Conservation (phyloP, 1,140 invertebrate genomes). For the Drosophila yakuba region DNA sequence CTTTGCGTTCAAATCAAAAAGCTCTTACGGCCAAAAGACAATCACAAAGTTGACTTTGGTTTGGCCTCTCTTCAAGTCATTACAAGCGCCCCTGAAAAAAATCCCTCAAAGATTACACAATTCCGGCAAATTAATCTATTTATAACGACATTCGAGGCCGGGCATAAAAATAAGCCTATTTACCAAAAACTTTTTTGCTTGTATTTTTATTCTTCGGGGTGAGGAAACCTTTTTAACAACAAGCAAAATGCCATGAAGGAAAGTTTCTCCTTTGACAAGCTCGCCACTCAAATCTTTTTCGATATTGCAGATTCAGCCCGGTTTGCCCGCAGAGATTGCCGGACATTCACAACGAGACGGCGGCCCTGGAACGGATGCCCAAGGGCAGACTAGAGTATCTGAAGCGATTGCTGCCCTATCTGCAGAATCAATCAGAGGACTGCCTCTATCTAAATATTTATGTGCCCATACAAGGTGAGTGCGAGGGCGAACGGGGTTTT, state of each 20-base stretch:
- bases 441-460: constrained; percentile 99
- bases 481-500: not conserved
- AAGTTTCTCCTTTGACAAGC: constrained; percentile 50
- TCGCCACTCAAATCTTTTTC: constrained; percentile 46
- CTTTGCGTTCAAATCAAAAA: constrained; percentile 74
- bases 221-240: constrained; percentile 45
- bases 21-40: constrained; percentile 73
- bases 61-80: constrained; percentile 7
- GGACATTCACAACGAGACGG: constrained; percentile 92
- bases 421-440: constrained; percentile 97
- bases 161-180: constrained; percentile 73
- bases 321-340: constrained; percentile 96
- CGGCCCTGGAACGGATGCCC: constrained; percentile 92
- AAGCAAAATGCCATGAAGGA: constrained; percentile 21
- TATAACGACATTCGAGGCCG: constrained; percentile 70
- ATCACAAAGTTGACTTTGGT: constrained; percentile 55
- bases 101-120: constrained; percentile 67
- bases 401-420: constrained; percentile 92
- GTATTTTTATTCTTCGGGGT: not conserved
- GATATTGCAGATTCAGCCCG: constrained; percentile 88
- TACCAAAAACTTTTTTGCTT: constrained; percentile 43
- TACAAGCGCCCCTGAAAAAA: constrained; percentile 7
- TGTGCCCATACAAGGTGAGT: constrained; percentile 95
- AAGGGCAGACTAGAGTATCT: constrained; percentile 94
- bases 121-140: constrained; percentile 79